These are phyloP conservation scores for Rhincodon typus DNA, from an alignment of 2,797 vertebrate species.

Conservation along the genomic window DNA sequence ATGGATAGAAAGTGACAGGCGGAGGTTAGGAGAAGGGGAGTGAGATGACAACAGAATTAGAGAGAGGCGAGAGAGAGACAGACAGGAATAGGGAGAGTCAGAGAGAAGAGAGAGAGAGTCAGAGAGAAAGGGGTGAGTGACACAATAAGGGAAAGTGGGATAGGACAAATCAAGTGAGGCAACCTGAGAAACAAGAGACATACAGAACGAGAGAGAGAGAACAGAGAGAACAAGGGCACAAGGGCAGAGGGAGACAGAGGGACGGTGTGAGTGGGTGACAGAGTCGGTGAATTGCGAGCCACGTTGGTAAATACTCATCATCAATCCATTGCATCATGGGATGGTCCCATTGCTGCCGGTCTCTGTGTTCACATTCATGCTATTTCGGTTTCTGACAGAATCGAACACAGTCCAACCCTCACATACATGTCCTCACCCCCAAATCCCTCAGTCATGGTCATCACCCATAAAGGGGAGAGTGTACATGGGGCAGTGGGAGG, in stretches of 20 bases:
- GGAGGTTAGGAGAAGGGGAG: background rate
- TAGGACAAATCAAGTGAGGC: background rate
- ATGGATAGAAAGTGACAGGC: background rate
- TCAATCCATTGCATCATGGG: background rate
- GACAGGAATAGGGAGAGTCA: background rate
- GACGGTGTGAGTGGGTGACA: background rate
- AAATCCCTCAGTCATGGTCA: too few species aligned
- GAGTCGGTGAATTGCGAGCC: background rate
- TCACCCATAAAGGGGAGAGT: too few species aligned
- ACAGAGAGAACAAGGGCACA: background rate
- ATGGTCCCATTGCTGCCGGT: too few species aligned
- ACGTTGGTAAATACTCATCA: background rate
- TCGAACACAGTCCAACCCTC: too few species aligned
- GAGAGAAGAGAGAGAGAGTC: background rate
- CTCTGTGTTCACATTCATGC: too few species aligned
- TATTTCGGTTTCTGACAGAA: too few species aligned
- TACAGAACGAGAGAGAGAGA: background rate
- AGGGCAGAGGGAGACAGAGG: too few species aligned
- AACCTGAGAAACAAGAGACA: background rate
- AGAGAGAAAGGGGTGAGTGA: background rate
- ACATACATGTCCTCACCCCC: too few species aligned
- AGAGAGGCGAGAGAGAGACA: background rate
- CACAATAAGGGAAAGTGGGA: background rate
- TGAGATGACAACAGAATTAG: background rate
- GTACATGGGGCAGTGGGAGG: too few species aligned